Conservation (phyloP, 1,140 invertebrate genomes). For the Drosophila pectinifera region DNA sequence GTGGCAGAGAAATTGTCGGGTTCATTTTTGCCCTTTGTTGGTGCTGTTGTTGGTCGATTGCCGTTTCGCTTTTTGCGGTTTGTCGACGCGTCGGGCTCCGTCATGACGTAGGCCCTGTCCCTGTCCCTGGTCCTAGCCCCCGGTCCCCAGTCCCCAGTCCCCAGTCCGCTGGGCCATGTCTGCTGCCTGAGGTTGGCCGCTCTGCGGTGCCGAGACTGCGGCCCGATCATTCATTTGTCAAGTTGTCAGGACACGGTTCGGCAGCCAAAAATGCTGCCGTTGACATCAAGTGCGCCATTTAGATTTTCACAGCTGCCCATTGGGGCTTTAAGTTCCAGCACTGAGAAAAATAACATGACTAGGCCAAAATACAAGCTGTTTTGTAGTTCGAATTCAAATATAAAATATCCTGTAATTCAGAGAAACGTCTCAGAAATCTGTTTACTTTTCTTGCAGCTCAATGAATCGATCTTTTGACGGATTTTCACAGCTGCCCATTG, state of each 20-base stretch:
- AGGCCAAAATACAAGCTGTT: neutral
- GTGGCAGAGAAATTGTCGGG: conserved; percentile 39
- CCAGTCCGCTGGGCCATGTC: conserved; percentile 16
- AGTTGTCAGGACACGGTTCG: conserved; percentile 60
- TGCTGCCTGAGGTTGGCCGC: conserved; percentile 61
- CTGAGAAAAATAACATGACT: neutral
- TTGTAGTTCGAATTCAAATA: neutral
- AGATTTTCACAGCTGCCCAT: conserved; percentile 27
- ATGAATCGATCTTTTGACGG: too few species aligned
- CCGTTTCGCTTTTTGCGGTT: conserved; percentile 65
- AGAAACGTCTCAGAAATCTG: too few species aligned
- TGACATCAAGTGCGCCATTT: conserved; percentile 57
- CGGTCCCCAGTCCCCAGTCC: conserved; percentile 4
- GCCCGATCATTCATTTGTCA: conserved; percentile 78
- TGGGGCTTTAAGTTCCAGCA: neutral
- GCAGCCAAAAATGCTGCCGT: conserved; percentile 28
- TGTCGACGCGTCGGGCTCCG: conserved; percentile 69
- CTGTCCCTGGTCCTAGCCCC: conserved; percentile 22
- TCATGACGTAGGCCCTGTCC: conserved; percentile 29
- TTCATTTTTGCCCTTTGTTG: conserved; percentile 40
- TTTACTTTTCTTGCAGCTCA: too few species aligned
- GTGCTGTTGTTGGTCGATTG: conserved; percentile 44
- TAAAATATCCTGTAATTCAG: too few species aligned
- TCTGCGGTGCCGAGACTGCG: conserved; percentile 59
- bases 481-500: conserved; percentile 22